Evolutionary conservation across 2,888 invertebrate genomes (phyloP), one percentile per base, ranked within the genome.

Genomic region (Aporophyla lueneburgensis): DNA sequence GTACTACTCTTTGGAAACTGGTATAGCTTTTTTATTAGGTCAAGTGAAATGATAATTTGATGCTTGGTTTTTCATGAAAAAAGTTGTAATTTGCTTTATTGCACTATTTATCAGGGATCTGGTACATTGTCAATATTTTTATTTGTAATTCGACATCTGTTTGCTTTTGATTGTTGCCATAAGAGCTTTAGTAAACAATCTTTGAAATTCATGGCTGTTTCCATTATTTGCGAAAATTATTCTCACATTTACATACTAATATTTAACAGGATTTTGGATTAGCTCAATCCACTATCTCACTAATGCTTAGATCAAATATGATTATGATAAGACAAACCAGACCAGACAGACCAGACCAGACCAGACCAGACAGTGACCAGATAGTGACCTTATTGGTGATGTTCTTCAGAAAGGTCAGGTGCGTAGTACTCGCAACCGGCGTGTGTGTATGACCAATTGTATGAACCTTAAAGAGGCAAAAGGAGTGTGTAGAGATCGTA

Each of bases 1-100:
- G 89, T 91, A 84, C 88, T 92, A 90, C 94, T 92, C 93, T 94
- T 92, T 89, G 87, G 90, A 88, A 92, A 92, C 89, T 87, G 85
- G 86, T 91, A 91, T 91, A 73, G 76, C 70, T 61, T 80, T 75
- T 86, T 90, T 87, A 89, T 88, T 91, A 81, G 91, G 91, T 91
- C 92, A 89, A 80, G 77, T 74, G 76, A 65, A 56, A 86, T 56
- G 86, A 87, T 87, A 83, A 81, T 79, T 76, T 76, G 49, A 58
- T 79, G 77, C 74, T 80, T 63, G 58, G 16, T 24, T 74, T n/a
- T 70, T 66, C 40, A 79, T 76, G 67, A 67, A 75, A 80, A 82
- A 81, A 78, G 65, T 59, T 21, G 59, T 74, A 68, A 59, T 81
- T 72, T 59, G 43, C 12, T 54, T 75, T 80, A 78, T 80, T 73